phyloP scores from a whole-genome alignment of 2,888 invertebrate genomes.

The Epinotia bilunana region DNA sequence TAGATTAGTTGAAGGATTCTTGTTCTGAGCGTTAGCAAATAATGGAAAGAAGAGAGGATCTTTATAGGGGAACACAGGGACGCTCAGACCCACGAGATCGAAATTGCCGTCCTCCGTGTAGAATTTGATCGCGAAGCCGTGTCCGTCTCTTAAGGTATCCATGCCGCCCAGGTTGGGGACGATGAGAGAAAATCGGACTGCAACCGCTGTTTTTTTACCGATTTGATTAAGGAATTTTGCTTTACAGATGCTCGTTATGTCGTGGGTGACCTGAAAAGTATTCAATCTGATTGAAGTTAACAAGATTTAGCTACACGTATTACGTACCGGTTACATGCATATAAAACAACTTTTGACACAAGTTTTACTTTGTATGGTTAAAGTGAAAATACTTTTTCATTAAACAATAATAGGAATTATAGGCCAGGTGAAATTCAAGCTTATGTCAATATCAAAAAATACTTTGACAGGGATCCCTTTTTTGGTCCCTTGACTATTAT shows the following conservation, averaged over 20 bases:
- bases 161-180: slow-evolving; percentile 93
- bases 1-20: slow-evolving; percentile 94
- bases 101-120: slow-evolving; percentile 95
- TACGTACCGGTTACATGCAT: no score
- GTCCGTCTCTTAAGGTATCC: slow-evolving; percentile 93
- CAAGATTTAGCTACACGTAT: neutral
- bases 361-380: no score
- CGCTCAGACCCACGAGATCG: slow-evolving; percentile 95
- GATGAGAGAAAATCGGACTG: slow-evolving; percentile 90
- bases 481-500: no score
- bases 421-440: no score
- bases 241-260: slow-evolving; percentile 89
- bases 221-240: slow-evolving; percentile 89
- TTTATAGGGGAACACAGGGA: slow-evolving; percentile 94
- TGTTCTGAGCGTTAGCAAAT: slow-evolving; percentile 96
- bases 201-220: slow-evolving; percentile 90
- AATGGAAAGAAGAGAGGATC: slow-evolving; percentile 94
- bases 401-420: no score
- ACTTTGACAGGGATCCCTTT: no score
- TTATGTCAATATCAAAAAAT: no score
- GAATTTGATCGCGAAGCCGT: slow-evolving; percentile 96
- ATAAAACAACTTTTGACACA: no score
- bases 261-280: slow-evolving; percentile 86
- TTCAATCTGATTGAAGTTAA: neutral
- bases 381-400: no score